Percentiles rank a stretch among this genome's conserved stretches.
Conservation (phyloP, 2,113 vertebrate genomes). For the Mola mola region DNA sequence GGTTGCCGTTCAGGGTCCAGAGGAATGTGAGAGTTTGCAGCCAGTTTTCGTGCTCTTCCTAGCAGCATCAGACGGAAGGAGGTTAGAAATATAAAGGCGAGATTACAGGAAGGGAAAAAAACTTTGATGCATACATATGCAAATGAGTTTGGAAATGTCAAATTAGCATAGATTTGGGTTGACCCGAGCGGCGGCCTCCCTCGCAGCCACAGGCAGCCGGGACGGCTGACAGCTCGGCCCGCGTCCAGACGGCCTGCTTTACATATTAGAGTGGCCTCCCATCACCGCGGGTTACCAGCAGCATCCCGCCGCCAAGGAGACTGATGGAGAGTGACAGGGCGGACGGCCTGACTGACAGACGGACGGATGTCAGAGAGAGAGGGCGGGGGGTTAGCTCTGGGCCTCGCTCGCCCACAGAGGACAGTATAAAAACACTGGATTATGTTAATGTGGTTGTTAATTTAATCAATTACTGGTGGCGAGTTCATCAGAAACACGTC, state of each 20-base stretch:
- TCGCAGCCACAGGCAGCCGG: slow-evolving; percentile 86
- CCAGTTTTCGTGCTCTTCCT: not conserved
- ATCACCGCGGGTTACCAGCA: slow-evolving; percentile 85
- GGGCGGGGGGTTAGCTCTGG: slow-evolving; percentile 76
- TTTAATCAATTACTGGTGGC: slow-evolving; percentile 69
- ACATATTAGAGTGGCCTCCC: slow-evolving; percentile 85
- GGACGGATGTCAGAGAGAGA: slow-evolving; percentile 43
- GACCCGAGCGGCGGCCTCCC: slow-evolving; percentile 88
- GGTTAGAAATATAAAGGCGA: no score
- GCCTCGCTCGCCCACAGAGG: slow-evolving; percentile 78
- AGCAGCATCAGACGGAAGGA: slow-evolving; percentile 11
- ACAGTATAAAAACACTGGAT: slow-evolving; percentile 82
- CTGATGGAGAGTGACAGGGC: slow-evolving; percentile 93
- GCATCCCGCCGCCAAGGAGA: slow-evolving; percentile 85
- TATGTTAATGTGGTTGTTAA: slow-evolving; percentile 88
- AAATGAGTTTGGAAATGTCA: slow-evolving; percentile 97
- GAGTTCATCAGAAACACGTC: slow-evolving; percentile 45
- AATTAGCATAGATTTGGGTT: slow-evolving; percentile 96
- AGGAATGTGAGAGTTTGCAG: not conserved
- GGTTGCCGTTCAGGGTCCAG: not conserved
- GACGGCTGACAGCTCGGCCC: slow-evolving; percentile 89
- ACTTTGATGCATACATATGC: slow-evolving; percentile 90
- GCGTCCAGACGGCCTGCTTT: slow-evolving; percentile 88
- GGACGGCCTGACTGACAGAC: slow-evolving; percentile 75
- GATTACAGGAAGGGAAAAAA: slow-evolving; percentile 56